These are phyloP conservation scores for Drosophila longiperda DNA, from an alignment of 2,888 invertebrate species.

Conservation along the genomic window DNA sequence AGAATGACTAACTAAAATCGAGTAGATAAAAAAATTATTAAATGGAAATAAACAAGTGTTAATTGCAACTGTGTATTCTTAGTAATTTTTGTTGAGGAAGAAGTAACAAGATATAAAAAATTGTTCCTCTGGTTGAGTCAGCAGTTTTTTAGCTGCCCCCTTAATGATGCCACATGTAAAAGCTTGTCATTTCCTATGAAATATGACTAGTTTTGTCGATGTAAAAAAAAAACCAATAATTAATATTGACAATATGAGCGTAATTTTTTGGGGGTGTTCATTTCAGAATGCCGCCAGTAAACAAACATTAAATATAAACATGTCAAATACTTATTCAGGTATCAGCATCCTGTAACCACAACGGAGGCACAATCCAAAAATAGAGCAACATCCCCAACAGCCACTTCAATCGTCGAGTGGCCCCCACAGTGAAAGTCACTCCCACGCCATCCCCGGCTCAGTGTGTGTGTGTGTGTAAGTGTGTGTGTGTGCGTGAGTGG, in stretches of 20 bases:
- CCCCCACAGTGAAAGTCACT: slow-evolving; percentile 30
- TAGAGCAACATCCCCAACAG: slow-evolving; percentile 18
- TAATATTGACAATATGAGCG: slow-evolving; percentile 19
- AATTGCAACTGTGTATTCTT: neutral
- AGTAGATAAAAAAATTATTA: neutral
- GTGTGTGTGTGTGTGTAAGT: slow-evolving; percentile 2
- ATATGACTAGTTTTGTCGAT: slow-evolving; percentile 3
- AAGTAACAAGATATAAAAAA: neutral
- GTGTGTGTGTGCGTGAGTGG: slow-evolving; percentile 36
- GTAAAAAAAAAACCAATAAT: slow-evolving; percentile 18
- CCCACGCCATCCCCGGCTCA: slow-evolving; percentile 43
- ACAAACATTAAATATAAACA: slow-evolving; percentile 20
- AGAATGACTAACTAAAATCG: slow-evolving; percentile 1
- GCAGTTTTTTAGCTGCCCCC: neutral
- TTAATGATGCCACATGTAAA: neutral
- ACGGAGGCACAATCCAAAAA: slow-evolving; percentile 25
- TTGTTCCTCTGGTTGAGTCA: neutral
- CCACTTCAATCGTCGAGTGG: slow-evolving; percentile 2
- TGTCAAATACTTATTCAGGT: slow-evolving; percentile 47
- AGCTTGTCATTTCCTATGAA: slow-evolving; percentile 4
- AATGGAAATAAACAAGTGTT: slow-evolving; percentile 1
- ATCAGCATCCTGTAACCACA: slow-evolving; percentile 10
- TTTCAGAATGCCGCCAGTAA: slow-evolving; percentile 14
- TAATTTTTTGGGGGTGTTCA: slow-evolving; percentile 10
- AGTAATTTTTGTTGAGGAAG: neutral